Conservation (phyloP, 1,140 invertebrate species). For the Drosophila funebris region DNA sequence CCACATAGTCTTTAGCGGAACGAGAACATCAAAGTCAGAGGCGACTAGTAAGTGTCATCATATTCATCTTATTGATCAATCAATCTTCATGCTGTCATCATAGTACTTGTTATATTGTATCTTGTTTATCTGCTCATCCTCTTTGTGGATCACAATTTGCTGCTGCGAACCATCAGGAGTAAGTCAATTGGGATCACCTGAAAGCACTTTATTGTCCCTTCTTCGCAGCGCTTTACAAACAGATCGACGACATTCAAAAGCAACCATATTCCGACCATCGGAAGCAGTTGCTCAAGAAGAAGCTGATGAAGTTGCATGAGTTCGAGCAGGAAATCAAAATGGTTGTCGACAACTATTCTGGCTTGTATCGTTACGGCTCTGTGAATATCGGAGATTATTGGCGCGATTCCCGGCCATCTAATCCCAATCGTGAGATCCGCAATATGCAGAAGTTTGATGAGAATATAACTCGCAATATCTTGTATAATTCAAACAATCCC, state of each 20-base stretch:
- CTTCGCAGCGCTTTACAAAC: background rate
- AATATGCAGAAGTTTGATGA: conserved; percentile 2
- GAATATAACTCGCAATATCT: conserved; percentile 9
- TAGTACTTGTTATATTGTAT: conserved; percentile 32
- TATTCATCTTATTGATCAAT: background rate
- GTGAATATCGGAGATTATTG: background rate
- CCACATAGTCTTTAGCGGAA: conserved; percentile 8
- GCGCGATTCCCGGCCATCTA: background rate
- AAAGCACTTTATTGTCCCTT: background rate
- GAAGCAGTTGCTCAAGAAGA: background rate
- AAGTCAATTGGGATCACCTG: background rate
- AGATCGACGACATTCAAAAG: background rate
- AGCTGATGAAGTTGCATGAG: background rate
- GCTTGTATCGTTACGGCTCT: no score
- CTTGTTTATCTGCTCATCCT: conserved; percentile 21
- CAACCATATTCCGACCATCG: background rate
- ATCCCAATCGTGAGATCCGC: background rate
- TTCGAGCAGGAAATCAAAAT: conserved; percentile 35
- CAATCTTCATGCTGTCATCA: no score
- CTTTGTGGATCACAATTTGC: conserved; percentile 28
- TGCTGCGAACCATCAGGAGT: conserved; percentile 35
- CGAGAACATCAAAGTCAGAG: background rate
- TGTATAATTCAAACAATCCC: conserved; percentile 34
- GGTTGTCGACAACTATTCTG: background rate
- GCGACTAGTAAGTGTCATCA: conserved; percentile 2